A percentile compares a stretch with the other conserved stretches of the same genome.
These are phyloP conservation scores for Triplophysa yarkandensis DNA, from an alignment of 2,797 vertebrate genomes.

Conservation along the genomic window DNA sequence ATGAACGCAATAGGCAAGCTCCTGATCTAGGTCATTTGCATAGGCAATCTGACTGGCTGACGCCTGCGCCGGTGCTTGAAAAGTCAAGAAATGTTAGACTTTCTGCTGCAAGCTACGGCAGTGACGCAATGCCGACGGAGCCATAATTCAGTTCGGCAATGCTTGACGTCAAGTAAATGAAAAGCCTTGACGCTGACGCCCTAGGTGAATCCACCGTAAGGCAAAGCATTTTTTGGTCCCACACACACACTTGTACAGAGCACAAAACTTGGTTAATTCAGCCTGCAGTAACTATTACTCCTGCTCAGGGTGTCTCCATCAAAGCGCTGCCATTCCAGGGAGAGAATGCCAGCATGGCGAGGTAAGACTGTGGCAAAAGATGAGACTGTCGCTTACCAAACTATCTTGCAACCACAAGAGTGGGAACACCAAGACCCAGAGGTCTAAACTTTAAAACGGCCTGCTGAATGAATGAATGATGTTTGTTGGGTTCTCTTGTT, in stretches of 20 bases:
- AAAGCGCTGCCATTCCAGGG: constrained; percentile 6
- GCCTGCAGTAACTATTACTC: constrained; percentile 11
- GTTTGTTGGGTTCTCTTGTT: constrained; percentile 27
- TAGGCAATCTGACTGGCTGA: too few relatives aligned
- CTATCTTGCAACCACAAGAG: constrained; percentile 26
- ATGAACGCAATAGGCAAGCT: too few relatives aligned
- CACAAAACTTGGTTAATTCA: constrained; percentile 6
- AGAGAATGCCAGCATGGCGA: not conserved
- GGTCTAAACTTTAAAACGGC: not conserved
- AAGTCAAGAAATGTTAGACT: too few relatives aligned
- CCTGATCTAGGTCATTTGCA: too few relatives aligned
- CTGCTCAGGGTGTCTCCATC: constrained; percentile 17
- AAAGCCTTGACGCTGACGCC: too few relatives aligned
- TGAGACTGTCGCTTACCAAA: constrained; percentile 38
- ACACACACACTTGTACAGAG: constrained; percentile 5
- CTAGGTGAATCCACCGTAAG: too few relatives aligned
- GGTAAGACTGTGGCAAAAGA: constrained; percentile 30
- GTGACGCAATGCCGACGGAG: too few relatives aligned
- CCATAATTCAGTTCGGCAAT: too few relatives aligned
- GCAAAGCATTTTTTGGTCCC: constrained; percentile 20
- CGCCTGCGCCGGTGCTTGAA: too few relatives aligned
- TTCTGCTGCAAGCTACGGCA: too few relatives aligned
- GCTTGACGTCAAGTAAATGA: too few relatives aligned
- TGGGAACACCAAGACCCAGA: not conserved
- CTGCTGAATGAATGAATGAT: not conserved